These are phyloP conservation scores for Mesocentrotus franciscanus DNA, from an alignment of 53 echinoderm and acorn worm species.

Conservation along the genomic window DNA sequence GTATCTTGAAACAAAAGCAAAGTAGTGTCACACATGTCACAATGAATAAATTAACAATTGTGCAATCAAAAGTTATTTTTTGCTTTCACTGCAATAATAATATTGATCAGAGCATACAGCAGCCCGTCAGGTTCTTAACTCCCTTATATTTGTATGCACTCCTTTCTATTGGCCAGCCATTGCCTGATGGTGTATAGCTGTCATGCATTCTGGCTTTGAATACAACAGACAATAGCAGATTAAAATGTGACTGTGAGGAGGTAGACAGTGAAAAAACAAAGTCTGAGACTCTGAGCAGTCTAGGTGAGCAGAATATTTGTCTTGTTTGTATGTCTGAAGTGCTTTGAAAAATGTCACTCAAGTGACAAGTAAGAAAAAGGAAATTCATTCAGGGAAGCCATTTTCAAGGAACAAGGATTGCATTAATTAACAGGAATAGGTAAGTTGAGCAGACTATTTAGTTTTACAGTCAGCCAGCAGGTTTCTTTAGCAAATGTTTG, in stretches of 20 bases:
- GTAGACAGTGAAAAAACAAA: constrained; percentile 31
- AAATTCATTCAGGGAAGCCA: not conserved
- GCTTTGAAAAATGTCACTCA: constrained; percentile 18
- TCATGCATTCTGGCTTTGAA: not conserved
- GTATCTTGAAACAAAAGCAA: no score
- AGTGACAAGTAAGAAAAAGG: not conserved
- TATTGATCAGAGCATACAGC: not conserved
- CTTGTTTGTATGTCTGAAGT: constrained; percentile 15
- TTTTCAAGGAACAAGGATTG: not conserved
- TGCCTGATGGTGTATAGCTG: not conserved
- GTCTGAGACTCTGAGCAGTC: constrained; percentile 11
- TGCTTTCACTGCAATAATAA: no score
- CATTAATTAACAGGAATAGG: not conserved
- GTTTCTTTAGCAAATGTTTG: not conserved
- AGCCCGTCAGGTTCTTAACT: not conserved
- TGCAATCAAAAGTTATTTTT: no score
- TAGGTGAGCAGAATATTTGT: not conserved
- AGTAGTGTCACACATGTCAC: no score
- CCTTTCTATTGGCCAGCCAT: not conserved
- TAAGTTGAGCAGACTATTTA: not conserved
- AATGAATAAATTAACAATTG: no score
- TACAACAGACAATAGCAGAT: not conserved
- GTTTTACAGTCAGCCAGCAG: not conserved
- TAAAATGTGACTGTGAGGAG: not conserved
- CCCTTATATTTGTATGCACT: not conserved